A percentile compares a stretch with the other conserved stretches of the same genome.
phyloP scores from a whole-genome alignment of 2,113 vertebrate species.

The Plectropomus leopardus region DNA sequence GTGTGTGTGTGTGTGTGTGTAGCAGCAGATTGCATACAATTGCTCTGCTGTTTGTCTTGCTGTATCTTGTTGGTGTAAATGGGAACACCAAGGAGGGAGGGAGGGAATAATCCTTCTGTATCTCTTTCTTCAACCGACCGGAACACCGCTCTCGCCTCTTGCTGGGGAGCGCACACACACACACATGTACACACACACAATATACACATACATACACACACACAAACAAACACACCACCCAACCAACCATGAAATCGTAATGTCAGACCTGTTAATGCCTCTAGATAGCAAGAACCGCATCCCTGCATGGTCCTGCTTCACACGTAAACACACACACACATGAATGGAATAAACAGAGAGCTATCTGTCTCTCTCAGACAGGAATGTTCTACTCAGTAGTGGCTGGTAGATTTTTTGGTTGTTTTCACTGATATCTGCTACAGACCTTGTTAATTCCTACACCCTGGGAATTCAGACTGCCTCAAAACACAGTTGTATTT shows the following conservation, averaged over 20 bases:
- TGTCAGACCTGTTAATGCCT: constrained; percentile 81
- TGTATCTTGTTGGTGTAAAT: constrained; percentile 66
- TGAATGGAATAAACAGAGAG: constrained; percentile 55
- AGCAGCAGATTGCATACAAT: constrained; percentile 45
- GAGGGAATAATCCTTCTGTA: constrained; percentile 74
- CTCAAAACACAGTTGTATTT: constrained; percentile 32
- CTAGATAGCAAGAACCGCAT: constrained; percentile 68
- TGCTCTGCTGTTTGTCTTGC: constrained; percentile 58
- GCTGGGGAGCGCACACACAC: constrained; percentile 40
- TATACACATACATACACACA: constrained; percentile 49
- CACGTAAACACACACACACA: constrained; percentile 33
- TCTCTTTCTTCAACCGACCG: constrained; percentile 76
- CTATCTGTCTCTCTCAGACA: constrained; percentile 54
- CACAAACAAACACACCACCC: constrained; percentile 48
- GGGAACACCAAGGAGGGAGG: constrained; percentile 45
- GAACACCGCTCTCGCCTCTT: constrained; percentile 67
- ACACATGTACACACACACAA: constrained; percentile 39
- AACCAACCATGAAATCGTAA: constrained; percentile 82
- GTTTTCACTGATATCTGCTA: constrained; percentile 42
- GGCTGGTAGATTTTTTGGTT: constrained; percentile 26
- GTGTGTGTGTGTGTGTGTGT: constrained; percentile 20
- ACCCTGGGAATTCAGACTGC: constrained; percentile 24
- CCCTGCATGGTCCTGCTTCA: constrained; percentile 48
- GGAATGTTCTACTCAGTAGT: constrained; percentile 35
- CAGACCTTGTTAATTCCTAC: constrained; percentile 43